Evolutionary conservation across 2,888 invertebrate genomes (phyloP).

Genomic region (Parthenolecanium corni): DNA sequence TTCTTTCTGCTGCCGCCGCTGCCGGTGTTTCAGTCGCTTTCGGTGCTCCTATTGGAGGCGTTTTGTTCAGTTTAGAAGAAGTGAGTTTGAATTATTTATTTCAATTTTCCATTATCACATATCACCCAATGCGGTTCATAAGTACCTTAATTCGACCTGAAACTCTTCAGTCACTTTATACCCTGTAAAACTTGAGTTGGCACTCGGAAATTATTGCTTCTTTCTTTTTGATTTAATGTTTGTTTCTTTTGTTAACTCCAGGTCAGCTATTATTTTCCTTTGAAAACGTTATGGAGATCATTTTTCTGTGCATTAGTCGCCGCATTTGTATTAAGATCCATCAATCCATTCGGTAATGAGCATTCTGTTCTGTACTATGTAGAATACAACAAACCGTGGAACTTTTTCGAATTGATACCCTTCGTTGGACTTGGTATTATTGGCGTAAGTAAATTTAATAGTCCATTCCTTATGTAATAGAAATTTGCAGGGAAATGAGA

Average conservation of each 20-base stretch:
- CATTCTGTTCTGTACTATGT: slow-evolving; percentile 97
- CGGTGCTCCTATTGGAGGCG: slow-evolving; percentile 96
- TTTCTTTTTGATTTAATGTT: slow-evolving; percentile 2
- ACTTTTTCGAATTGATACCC: slow-evolving; percentile 93
- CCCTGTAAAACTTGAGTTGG: no score
- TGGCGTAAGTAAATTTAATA: slow-evolving; percentile 64
- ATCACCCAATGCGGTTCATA: no score
- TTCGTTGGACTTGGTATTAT: slow-evolving; percentile 94
- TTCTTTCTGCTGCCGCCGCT: slow-evolving; percentile 94
- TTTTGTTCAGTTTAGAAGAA: slow-evolving; percentile 95
- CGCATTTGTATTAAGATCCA: slow-evolving; percentile 87
- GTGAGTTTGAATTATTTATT: slow-evolving; percentile 43
- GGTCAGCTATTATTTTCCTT: slow-evolving; percentile 97
- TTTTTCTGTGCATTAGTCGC: slow-evolving; percentile 98
- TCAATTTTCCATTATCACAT: no score
- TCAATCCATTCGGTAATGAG: slow-evolving; percentile 98
- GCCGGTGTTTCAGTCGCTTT: slow-evolving; percentile 99
- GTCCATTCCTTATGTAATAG: no score
- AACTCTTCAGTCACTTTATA: no score
- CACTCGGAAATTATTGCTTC: no score
- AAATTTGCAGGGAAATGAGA: no score
- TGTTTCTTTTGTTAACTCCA: slow-evolving; percentile 40
- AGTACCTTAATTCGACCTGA: no score
- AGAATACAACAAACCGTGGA: slow-evolving; percentile 97
- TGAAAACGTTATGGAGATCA: slow-evolving; percentile 97